Conservation (phyloP, 2,113 vertebrate genomes). For the Garra rufa region DNA sequence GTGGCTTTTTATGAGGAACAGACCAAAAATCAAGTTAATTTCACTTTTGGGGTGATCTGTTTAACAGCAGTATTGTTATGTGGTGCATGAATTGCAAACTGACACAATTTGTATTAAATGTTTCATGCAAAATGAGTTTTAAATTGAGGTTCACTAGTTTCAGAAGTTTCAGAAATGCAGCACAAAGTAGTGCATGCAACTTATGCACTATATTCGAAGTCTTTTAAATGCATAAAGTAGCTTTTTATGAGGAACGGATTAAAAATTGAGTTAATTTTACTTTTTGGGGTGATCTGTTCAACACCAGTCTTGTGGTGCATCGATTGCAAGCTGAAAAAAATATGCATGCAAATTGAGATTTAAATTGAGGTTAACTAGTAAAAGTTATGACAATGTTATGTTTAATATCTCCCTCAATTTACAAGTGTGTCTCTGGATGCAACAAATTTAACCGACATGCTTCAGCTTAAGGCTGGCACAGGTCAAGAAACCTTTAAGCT, state of each 20-base stretch:
- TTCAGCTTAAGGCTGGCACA: conserved; percentile 20
- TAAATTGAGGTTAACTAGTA: background rate
- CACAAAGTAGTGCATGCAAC: background rate
- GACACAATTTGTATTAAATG: too few relatives aligned
- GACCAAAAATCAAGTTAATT: background rate
- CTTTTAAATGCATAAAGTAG: background rate
- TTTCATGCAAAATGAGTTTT: background rate
- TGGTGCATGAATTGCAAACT: too few relatives aligned
- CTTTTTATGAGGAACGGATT: background rate
- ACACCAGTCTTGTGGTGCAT: background rate
- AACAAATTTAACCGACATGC: conserved; percentile 14
- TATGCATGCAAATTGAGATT: background rate
- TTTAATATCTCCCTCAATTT: background rate
- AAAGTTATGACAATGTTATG: background rate
- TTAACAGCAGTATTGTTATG: background rate
- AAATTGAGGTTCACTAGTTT: background rate
- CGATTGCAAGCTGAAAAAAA: background rate
- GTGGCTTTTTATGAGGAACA: background rate
- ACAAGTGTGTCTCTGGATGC: background rate
- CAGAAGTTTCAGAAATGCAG: too few relatives aligned
- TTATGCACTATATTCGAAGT: background rate
- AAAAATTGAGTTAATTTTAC: background rate
- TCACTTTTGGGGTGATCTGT: background rate
- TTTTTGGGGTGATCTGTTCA: background rate
- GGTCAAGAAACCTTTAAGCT: conserved; percentile 21